A percentile compares a stretch with the other conserved stretches of the same genome.
phyloP scores from a whole-genome alignment of 2,113 vertebrate species.

The Neotragus moschatus region DNA sequence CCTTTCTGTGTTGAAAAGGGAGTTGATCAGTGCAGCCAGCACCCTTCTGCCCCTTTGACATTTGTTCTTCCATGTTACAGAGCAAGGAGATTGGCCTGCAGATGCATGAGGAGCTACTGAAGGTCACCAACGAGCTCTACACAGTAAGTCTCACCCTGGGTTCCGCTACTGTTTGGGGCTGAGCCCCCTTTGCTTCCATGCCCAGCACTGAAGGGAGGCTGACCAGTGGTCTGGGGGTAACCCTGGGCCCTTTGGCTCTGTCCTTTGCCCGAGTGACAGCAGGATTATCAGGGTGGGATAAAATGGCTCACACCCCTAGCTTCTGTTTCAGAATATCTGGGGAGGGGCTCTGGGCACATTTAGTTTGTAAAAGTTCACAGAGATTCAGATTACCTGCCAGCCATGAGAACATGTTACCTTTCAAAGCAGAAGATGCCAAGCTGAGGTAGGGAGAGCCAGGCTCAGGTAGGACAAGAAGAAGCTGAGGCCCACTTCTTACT shows the following conservation, averaged over 20 bases:
- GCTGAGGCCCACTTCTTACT: not conserved
- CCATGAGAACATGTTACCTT: not conserved
- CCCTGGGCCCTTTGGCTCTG: not conserved
- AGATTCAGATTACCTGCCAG: not conserved
- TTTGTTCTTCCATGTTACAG: conserved; percentile 78
- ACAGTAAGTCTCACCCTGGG: conserved; percentile 85
- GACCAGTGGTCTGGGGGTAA: not conserved
- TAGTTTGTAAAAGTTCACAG: not conserved
- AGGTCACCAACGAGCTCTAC: conserved; percentile 97
- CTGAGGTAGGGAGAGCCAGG: not conserved
- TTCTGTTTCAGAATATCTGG: not conserved
- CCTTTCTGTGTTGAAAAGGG: not conserved
- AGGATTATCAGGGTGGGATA: not conserved
- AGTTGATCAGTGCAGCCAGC: not conserved
- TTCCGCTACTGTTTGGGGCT: accelerated
- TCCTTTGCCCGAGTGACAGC: not conserved
- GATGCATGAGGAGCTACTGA: conserved; percentile 95
- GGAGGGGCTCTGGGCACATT: not conserved
- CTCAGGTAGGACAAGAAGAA: not conserved
- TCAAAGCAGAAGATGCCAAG: not conserved
- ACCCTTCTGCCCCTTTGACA: not conserved
- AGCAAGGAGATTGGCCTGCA: conserved; percentile 97
- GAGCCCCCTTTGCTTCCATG: not conserved
- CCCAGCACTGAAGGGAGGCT: not conserved
- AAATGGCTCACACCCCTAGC: not conserved